Base-by-base conservation (phyloP, 1,140 invertebrate species). In the Drosophila bifasciata region DNA sequence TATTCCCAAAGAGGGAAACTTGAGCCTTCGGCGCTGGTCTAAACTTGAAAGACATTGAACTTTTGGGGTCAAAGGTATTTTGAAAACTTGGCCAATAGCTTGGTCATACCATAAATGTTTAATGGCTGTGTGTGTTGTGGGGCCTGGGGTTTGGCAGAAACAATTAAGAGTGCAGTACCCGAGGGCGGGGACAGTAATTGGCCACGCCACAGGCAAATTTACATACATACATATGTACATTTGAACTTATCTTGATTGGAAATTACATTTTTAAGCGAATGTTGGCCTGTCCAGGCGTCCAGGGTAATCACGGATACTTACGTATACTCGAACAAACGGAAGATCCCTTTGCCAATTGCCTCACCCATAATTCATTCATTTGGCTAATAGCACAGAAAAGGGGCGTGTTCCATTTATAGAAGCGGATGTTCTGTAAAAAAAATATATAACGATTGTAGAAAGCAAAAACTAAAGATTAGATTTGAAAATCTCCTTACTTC, bases 161-260 rank as follows among this genome's bases (percentile, higher is more conserved):
- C 77, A 80, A 72, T 80, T 80, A 80, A 75, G 32, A 5, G 50
- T 79, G 61, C 77, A 72, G 51, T 67, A 36, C 23, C 7, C 15
- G 13, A 15, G 36, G 25, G 17, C 4, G 11, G 16, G 13, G 51
- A 39, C 49, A 32, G 49, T 49, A 72, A 62, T 72, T 72, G 67
- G 50, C 61, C 63, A 62, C 49, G 46, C 41, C 52, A 9, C 73
- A 59, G 70, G 57, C 76, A 81, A 76, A 36, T 36, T 0, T 36
- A 36, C 9, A 36, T 36, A 6, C 59, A 67, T 81, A 73, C 78
- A 36, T 36, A 6, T 62, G 72, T 81, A 73, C 78, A 76, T 81
- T 81, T 81, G 78, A 81, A 81, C 78, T 81, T 76, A 81, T 81
- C 79, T 76, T 80, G 62, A 81, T 76, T 77, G 73, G 71, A 76